Evolutionary conservation across 2,888 invertebrate genomes (phyloP), one percentile per base, ranked within the genome.

Genomic region (Eupithecia centaureata): DNA sequence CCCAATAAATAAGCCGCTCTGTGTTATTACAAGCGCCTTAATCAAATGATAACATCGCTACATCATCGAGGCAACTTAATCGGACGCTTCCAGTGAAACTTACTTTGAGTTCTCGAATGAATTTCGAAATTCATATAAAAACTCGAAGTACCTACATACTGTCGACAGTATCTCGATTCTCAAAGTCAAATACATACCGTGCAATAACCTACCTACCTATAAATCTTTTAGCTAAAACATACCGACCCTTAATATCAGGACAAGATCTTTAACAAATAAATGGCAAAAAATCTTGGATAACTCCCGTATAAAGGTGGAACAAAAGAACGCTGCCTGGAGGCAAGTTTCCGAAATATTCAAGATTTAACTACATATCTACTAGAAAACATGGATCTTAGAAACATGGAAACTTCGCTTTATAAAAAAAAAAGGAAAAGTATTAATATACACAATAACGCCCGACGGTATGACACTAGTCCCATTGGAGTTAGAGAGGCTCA

Each of bases 11-110:
- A 88, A 88, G 63, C 85, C 81, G 64, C 77, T 75, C 84, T 82
- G 85, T 90, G 86, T 91, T 90, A 91, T 91, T 91, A 90, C 89
- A 86, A 83, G 86, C 83, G 85, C 87, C 86, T 90, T 91, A 90
- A 92, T 92, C 91, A 91, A 92, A 91, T 90, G 91, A 91, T 92
- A 89, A 86, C 85, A 92, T 92, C 92, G 90, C 83, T 87, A 88
- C 87, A 87, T 84, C 84, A 85, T 82, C 82, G 83, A 80, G 81
- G 85, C 86, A 82, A 85, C 86, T 87, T 86, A 85, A 87, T 88
- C 86, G 86, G 79, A 78, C 76, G 74, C 74, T 76, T 35, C 67
- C 67, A 71, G 62, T 67, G 13, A 52, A 47, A 42, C 52, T 35
- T 65, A 72, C 75, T 65, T 22, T 0, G 15, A 5, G 61, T 63